phyloP scores from a whole-genome alignment of 2,888 invertebrate genomes.

The Coremacera marginata region DNA sequence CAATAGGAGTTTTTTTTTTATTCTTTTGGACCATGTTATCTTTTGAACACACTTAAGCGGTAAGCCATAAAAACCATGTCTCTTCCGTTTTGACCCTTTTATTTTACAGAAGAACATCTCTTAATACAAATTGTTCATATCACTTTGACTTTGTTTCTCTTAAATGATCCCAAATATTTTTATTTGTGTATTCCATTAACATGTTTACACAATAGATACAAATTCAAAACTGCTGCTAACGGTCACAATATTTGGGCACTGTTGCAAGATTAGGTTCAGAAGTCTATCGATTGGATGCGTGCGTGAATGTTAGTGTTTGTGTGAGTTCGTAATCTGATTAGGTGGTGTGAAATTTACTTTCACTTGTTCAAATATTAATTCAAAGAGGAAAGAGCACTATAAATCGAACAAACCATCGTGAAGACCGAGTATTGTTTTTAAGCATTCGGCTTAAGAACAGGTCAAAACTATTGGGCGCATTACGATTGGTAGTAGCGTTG shows the following conservation, averaged over 20 bases:
- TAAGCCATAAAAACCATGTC: no score
- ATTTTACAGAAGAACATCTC: no score
- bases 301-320: background rate
- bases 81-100: no score
- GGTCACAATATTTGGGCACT: background rate
- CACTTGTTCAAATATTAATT: slow-evolving; percentile 25
- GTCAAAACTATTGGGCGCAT: background rate
- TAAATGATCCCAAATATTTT: no score
- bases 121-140: no score
- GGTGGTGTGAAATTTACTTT: slow-evolving; percentile 1
- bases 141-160: no score
- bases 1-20: no score
- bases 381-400: background rate
- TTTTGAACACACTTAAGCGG: no score
- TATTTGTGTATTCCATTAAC: no score
- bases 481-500: slow-evolving; percentile 13
- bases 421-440: background rate
- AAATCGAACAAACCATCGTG: background rate
- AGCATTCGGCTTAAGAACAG: background rate
- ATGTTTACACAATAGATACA: background rate
- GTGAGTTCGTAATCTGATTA: no score
- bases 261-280: slow-evolving; percentile 22
- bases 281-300: background rate
- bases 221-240: background rate
- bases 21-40: no score